These are phyloP conservation scores for Tenebrosternarchus preto DNA, from an alignment of 2,113 vertebrate species.

Conservation along the genomic window DNA sequence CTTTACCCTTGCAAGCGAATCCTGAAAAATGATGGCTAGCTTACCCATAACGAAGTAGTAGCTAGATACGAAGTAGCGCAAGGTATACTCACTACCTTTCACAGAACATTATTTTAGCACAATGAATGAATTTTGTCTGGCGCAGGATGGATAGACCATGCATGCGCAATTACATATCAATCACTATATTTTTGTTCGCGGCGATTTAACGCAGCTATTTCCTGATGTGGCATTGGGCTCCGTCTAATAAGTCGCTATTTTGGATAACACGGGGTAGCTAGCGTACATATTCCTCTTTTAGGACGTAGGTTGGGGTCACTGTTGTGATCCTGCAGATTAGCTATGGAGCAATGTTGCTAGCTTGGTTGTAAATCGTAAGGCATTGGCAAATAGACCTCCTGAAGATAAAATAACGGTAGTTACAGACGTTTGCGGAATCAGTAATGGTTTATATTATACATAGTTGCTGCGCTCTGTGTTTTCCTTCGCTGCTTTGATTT, in stretches of 20 bases:
- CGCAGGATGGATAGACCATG: background rate
- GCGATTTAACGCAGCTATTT: constrained; percentile 26
- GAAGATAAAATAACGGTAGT: background rate
- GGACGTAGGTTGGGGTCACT: constrained; percentile 27
- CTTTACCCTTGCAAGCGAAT: constrained; percentile 50
- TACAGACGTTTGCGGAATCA: constrained; percentile 11
- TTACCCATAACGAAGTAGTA: constrained; percentile 54
- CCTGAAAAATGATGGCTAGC: constrained; percentile 65
- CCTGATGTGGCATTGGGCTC: no score
- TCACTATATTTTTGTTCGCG: background rate
- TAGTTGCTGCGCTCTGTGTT: background rate
- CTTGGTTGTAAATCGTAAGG: constrained; percentile 27
- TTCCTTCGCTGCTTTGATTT: constrained; percentile 8
- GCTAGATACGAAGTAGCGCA: constrained; percentile 60
- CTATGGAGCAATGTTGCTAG: constrained; percentile 23
- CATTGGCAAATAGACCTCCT: constrained; percentile 18
- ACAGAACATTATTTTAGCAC: constrained; percentile 43
- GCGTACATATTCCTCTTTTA: constrained; percentile 7
- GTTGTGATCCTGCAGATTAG: constrained; percentile 11
- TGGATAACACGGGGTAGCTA: background rate
- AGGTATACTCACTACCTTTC: constrained; percentile 54
- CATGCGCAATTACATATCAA: background rate
- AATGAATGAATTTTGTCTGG: constrained; percentile 21
- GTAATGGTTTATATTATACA: background rate
- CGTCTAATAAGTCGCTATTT: constrained; percentile 29